These are phyloP conservation scores for Lochmaea capreae DNA, from an alignment of 2,888 invertebrate genomes.

Conservation along the genomic window DNA sequence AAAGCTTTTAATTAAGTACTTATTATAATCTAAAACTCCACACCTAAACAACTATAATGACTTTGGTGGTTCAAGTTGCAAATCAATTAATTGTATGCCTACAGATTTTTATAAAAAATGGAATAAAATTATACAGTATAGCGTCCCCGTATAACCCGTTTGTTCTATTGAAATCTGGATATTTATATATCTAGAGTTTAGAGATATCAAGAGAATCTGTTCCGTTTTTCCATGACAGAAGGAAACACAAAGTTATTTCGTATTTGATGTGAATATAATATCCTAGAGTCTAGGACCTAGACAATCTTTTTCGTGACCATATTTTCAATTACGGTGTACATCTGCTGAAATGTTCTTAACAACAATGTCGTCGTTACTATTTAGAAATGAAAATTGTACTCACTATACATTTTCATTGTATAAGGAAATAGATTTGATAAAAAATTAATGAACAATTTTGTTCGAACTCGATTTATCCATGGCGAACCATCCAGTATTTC, in stretches of 20 bases:
- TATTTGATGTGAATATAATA: constrained; percentile 20
- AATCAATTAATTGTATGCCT: not conserved
- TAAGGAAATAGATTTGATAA: not conserved
- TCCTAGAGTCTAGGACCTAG: too few species aligned
- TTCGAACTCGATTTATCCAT: too few species aligned
- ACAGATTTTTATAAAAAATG: too few species aligned
- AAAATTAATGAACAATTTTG: too few species aligned
- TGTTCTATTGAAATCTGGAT: not conserved
- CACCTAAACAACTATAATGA: not conserved
- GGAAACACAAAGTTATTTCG: constrained; percentile 16
- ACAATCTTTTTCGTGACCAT: constrained; percentile 31
- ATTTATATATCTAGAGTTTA: not conserved
- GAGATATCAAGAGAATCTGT: constrained; percentile 1
- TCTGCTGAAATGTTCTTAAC: not conserved
- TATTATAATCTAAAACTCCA: not conserved
- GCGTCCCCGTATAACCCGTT: not conserved
- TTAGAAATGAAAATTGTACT: not conserved
- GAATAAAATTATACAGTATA: not conserved
- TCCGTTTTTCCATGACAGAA: constrained; percentile 9
- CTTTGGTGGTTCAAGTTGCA: not conserved
- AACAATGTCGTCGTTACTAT: not conserved
- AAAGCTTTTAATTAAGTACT: not conserved
- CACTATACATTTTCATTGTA: not conserved
- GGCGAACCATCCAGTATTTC: too few species aligned
- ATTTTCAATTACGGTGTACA: constrained; percentile 24